Base-by-base conservation (phyloP, 2,888 invertebrate species). In the Diploptera punctata region DNA sequence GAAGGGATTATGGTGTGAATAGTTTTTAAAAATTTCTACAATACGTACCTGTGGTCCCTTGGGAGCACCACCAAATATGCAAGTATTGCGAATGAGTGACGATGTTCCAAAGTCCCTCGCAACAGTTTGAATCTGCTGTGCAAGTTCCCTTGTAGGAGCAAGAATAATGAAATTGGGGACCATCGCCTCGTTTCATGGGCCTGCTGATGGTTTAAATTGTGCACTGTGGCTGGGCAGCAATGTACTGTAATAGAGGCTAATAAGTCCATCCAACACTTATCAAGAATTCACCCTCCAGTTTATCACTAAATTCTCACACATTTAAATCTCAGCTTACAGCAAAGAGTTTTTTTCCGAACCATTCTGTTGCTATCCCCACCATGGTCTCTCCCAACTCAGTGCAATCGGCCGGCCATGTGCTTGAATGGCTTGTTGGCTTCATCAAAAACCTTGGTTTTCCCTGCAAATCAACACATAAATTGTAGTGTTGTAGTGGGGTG, bases 61-160 rank as follows among this genome's bases (percentile, higher is more conserved):
- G 0, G 94, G 92, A n/a, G 96, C 93, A 24, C 97, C 97, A 73
- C 97, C 96, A 85, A 95, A 97, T n/a, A 95, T 89, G 80, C 95
- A 96, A 0, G 93, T 92, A 80, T 93, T 93, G 33, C 93, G 87
- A 2, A 95, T 90, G 80, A 91, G 90, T 0, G 93, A 90, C 9
- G 89, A 83, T 57, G 91, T 88, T 0, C 94, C 94, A 83, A 95
- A 96, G 77, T 93, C 93, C 61, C 87, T 85, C 2, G 94, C 92
- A 16, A 96, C 95, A 80, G 92, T 89, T 80, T 91, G 91, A 72
- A 94, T 95, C 81, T 95, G 93, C 79, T 92, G 92, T 0, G 93
- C 93, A 54, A 93, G 82, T 80, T 93, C 93, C 73, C 93, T 84
- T 0, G 93, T 93, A 0, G 93, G 93, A 13, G 94, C 94, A 65